Base-by-base conservation (phyloP, 2,797 vertebrate genomes). In the Darevskia nairensis region DNA sequence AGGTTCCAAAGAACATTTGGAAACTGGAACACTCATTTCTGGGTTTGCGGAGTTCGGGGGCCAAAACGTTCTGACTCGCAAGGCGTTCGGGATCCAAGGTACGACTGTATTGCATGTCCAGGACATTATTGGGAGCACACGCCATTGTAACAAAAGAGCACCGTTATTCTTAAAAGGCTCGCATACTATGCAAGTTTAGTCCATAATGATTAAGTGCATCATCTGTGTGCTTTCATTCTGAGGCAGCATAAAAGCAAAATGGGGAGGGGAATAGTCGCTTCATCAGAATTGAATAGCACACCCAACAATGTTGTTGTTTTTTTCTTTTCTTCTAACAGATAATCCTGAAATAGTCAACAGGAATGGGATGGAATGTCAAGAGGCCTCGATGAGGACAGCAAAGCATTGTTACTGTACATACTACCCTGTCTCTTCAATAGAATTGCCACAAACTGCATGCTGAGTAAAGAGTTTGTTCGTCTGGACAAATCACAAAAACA, bases 381-480 rank as follows among this genome's bases (percentile, higher is more conserved):
- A 98, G 95, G 97, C 98, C 96, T 98, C 97, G 95, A 96, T 97
- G 96, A 97, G 97, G 97, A 97, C 97, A 96, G 98, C 98, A 96
- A 98, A 98, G 97, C 98, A 98, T 95, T 97, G 98, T 97, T 97
- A 98, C 96, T 99, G 98, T 99, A 99, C 98, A 99, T 99, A 99
- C 98, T 98, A 98, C 96, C 97, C 97, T 90, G 91, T 98, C 96
- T 96, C 98, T 97, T 98, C 98, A 95, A 95, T 98, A 98, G 98
- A 99, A 97, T 98, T 99, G 97, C 98, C 98, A 98, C 98, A 99
- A 98, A 98, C 98, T 98, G 99, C 99, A 99, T 99, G 98, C 97
- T 98, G 97, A 98, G 97, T 97, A 97, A 97, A 96, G 96, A 97
- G 96, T 95, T 97, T 97, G 96, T 97, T 97, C 96, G 96, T 95